A percentile compares a stretch with the other conserved stretches of the same genome.
phyloP scores from a whole-genome alignment of 2,888 invertebrate species.

The Sphaeridia pumilis region DNA sequence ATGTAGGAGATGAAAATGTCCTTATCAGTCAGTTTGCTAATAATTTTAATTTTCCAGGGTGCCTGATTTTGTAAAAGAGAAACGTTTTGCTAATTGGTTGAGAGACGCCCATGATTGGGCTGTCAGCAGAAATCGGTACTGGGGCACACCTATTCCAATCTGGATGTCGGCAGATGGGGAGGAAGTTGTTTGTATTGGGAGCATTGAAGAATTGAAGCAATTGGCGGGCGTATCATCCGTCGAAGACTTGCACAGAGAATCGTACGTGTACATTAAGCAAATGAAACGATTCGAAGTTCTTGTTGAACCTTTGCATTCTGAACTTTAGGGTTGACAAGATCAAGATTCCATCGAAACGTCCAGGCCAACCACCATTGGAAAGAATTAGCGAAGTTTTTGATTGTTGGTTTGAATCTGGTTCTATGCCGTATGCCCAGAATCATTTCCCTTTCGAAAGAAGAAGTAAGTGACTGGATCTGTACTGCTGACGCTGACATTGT shows the following conservation, averaged over 20 bases:
- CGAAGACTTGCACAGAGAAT: slow-evolving; percentile 87
- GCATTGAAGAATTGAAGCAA: slow-evolving; percentile 76
- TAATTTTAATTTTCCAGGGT: too few relatives aligned
- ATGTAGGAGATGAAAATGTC: too few relatives aligned
- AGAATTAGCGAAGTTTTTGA: slow-evolving; percentile 93
- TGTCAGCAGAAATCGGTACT: slow-evolving; percentile 91
- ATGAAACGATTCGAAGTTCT: too few relatives aligned
- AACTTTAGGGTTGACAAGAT: slow-evolving; percentile 77
- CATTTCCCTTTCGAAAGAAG: slow-evolving; percentile 93
- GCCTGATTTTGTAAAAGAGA: slow-evolving; percentile 94
- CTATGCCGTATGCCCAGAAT: slow-evolving; percentile 95
- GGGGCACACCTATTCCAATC: slow-evolving; percentile 98
- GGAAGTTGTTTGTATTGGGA: slow-evolving; percentile 88
- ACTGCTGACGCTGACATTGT: not conserved
- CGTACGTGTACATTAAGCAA: too few relatives aligned
- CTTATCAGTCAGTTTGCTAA: too few relatives aligned
- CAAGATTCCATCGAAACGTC: slow-evolving; percentile 75
- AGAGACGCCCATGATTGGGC: slow-evolving; percentile 82
- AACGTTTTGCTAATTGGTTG: slow-evolving; percentile 97
- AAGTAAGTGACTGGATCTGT: slow-evolving; percentile 18
- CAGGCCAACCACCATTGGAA: slow-evolving; percentile 69
- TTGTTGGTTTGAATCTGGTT: slow-evolving; percentile 99
- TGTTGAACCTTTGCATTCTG: too few relatives aligned
- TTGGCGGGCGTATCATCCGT: slow-evolving; percentile 66
- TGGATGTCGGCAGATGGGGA: slow-evolving; percentile 87